Evolutionary conservation across 2,888 invertebrate genomes (phyloP), one percentile per base, ranked within the genome.

Genomic region (Biston betularia): DNA sequence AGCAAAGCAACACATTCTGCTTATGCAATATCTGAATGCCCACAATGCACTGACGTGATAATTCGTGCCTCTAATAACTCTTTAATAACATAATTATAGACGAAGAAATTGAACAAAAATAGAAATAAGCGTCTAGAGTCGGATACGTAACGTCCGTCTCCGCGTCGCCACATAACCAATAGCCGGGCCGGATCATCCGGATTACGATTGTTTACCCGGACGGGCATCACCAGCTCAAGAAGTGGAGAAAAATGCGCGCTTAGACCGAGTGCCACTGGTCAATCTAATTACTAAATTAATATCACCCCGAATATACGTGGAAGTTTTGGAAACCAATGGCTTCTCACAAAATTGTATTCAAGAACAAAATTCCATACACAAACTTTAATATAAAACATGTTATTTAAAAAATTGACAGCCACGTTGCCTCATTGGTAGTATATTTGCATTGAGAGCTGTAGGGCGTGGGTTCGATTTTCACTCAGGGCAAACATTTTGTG

Each of bases 91-190:
- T 24, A 48, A 33, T 34, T 33, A 33, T n/a, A n/a, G n/a, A 34
- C 0, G 7, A 45, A 45, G 7, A 45, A 14, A 45, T 14, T 44
- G 5, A 4, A 44, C 12, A 44, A 12, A 12, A 12, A 45, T 45
- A 45, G n/a, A 45, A 45, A 45, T 14, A 45, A 14, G 52, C 38
- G 14, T 14, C 15, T 58, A 5, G 5, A 50, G n/a, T 45, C 58
- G 57, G 52, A 50, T 38, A 14, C 52, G 53, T 11, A 42, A 45
- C 38, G 44, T 62, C 53, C 71, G 74, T 62, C 72, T 62, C 56
- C 62, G 60, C 52, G 83, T 71, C 83, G 82, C 82, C 82, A 71
- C 64, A 63, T 75, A 73, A 75, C 74, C 73, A 67, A 80, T 81
- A 69, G 67, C 69, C 63, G 45, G 61, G 6, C 49, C 60, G 77